These are phyloP conservation scores for Apostichopus leukothele DNA, from an alignment of 53 echinoderm and acorn worm species.

Conservation along the genomic window DNA sequence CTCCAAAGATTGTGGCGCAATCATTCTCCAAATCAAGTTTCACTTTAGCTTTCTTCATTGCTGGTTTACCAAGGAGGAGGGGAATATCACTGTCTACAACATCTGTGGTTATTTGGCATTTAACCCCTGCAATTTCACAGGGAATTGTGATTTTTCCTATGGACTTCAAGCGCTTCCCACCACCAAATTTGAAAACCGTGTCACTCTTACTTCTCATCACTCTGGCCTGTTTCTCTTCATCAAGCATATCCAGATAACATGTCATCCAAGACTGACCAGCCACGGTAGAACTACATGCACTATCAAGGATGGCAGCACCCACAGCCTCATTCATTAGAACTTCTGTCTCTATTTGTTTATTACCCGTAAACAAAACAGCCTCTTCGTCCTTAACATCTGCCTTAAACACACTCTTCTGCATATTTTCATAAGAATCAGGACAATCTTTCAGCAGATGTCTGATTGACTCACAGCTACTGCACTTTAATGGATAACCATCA, in stretches of 20 bases:
- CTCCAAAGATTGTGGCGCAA: background rate
- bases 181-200: conserved; percentile 37
- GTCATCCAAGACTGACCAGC: conserved; percentile 28
- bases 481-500: background rate
- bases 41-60: conserved; percentile 27
- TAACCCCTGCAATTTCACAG: conserved; percentile 19
- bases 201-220: conserved; percentile 1
- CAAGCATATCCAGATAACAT: too few relatives aligned
- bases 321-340: background rate
- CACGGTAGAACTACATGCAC: background rate
- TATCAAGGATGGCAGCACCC: too few relatives aligned
- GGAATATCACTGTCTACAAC: background rate
- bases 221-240: conserved; percentile 16
- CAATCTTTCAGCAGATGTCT: conserved; percentile 3
- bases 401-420: conserved; percentile 5
- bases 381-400: conserved; percentile 14
- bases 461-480: conserved; percentile 28
- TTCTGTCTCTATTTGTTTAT: background rate
- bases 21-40: conserved; percentile 26
- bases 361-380: background rate
- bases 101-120: conserved; percentile 18
- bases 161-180: conserved; percentile 15
- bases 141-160: conserved; percentile 6
- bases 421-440: too few relatives aligned
- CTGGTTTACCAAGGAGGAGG: conserved; percentile 28